Base-by-base conservation (phyloP, 2,113 vertebrate species). In the Nicator chloris region DNA sequence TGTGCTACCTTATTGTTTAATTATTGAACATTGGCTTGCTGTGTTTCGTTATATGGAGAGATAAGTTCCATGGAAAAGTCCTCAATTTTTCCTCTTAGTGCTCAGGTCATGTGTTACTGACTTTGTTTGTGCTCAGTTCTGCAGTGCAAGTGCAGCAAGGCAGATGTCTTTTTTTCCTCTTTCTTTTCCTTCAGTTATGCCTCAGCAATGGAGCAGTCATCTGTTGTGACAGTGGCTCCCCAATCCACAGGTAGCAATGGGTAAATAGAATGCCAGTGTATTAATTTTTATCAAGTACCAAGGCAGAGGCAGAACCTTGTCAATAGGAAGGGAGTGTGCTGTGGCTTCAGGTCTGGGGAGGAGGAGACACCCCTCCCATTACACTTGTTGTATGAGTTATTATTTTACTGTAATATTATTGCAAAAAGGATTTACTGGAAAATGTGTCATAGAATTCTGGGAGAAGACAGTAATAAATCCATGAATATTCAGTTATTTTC, bases 161-260 rank as follows among this genome's bases (percentile, higher is more conserved):
- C 37, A 69, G 66, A 40, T 68, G 61, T 33, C 51, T 35, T n/a
- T 40, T 33, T 20, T 13, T 5, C 26, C n/a, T 35, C 14, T 30
- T 40, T 37, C 11, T 50, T 19, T 40, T 24, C 17, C 8, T 37
- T 60, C 21, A 39, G 9, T 4, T 16, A 47, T 73, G n/a, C 35
- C 51, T 64, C 51, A 49, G 57, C 35, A 39, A 16, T 11, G 45
- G 20, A 57, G 40, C 28, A 4, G 1, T 61, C 33, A 39, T 22
- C 30, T 13, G 10, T 78, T 8, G 15, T 31, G 69, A 28, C 1
- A 3, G 54, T 27, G 80, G 37, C n/a, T 73, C 57, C 71, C 17
- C 0, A 1, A 14, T 12, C 2, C 2, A 4, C 10, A 13, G 79
- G 47, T 8, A 45, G 15, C 1, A 0, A n/a, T 47, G 31, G 31